phyloP scores from a whole-genome alignment of 2,113 vertebrate genomes.

The Nannobrachium achirus region DNA sequence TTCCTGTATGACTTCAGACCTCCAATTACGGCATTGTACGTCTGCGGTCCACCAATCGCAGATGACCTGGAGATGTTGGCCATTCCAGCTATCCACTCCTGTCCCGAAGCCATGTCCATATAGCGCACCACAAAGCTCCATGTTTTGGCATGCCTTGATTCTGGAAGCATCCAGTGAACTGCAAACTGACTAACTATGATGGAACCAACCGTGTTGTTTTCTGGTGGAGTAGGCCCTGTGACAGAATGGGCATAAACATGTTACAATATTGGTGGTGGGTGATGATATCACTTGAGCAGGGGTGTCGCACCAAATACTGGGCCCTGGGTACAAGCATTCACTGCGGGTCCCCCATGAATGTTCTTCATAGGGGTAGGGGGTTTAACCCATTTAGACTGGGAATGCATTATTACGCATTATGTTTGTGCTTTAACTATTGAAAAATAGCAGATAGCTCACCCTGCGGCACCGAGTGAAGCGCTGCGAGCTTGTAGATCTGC shows the following conservation, averaged over 20 bases:
- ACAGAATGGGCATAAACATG: slow-evolving; percentile 31
- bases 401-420: too few species aligned
- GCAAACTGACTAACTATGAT: slow-evolving; percentile 79
- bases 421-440: too few species aligned
- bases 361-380: too few species aligned
- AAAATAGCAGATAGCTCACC: too few species aligned
- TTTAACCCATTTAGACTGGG: too few species aligned
- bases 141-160: slow-evolving; percentile 43
- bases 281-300: neutral
- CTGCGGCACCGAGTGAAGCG: too few species aligned
- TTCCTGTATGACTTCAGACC: slow-evolving; percentile 77
- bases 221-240: slow-evolving; percentile 79
- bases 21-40: slow-evolving; percentile 72
- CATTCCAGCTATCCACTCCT: slow-evolving; percentile 59
- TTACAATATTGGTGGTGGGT: neutral
- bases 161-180: slow-evolving; percentile 78
- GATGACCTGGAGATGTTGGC: slow-evolving; percentile 66
- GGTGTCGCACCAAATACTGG: too few species aligned
- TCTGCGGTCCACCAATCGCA: slow-evolving; percentile 58
- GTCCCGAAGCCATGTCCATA: slow-evolving; percentile 68
- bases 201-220: slow-evolving; percentile 66
- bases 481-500: too few species aligned
- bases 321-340: too few species aligned
- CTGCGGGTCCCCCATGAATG: too few species aligned
- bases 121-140: slow-evolving; percentile 78